Base-by-base conservation (phyloP, 2,888 invertebrate genomes). In the Phengaris arion region DNA sequence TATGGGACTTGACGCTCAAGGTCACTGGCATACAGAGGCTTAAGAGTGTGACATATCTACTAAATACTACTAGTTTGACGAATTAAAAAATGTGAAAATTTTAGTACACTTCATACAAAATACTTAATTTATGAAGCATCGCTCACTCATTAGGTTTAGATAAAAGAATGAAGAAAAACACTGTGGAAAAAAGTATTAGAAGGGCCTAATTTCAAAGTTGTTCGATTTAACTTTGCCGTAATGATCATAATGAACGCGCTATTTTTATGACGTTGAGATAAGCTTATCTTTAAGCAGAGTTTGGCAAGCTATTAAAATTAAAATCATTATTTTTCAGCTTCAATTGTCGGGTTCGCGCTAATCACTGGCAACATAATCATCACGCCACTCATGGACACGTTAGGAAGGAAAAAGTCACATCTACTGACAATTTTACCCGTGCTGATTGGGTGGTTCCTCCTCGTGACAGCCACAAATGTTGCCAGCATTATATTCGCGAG, bases 261-360 rank as follows among this genome's bases (percentile, higher is more conserved):
- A 64, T 35, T 52, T 12, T 52, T 52, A 4, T 35, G 13, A 2
- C 13, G 64, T 35, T 12, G 35, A 64, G 35, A 64, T 64, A 64
- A 64, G 64, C 35, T 12, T 35, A 64, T 64, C 6, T 64, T 64
- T 45, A 35, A 12, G 64, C 35, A 45, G 45, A 64, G 35, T 35
- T 59, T 59, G 5, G 22, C 10, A 15, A 10, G 22, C 15, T 22
- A 59, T 22, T 22, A 59, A 59, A 59, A 59, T 22, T 59, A 59
- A 59, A 15, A 10, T 45, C 6, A n/a, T 4, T 48, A 57, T 79
- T 76, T 94, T 92, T 80, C 94, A 94, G 95, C 95, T 0, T 94
- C 95, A n/a, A 93, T 95, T 83, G 89, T 95, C 52, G 94, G 95
- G 1, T 88, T 96, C 64, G 94, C 95, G 1, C 92, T 96, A 81